Base-by-base conservation (phyloP, 2,113 vertebrate species). In the Myanophis thanlyinensis region DNA sequence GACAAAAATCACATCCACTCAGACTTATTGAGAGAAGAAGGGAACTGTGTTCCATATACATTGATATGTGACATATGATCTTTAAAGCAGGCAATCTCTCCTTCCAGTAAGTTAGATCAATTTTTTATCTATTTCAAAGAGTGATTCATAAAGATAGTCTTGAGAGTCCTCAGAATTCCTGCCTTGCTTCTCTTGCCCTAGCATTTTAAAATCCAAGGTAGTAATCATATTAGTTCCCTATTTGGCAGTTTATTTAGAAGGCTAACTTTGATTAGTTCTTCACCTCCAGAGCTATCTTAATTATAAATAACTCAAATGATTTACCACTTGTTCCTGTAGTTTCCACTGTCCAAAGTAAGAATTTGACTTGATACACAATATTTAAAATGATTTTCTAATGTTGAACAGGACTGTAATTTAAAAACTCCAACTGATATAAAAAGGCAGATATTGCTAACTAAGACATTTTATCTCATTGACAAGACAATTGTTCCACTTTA, bases 1-100 rank as follows among this genome's bases (percentile, higher is more conserved):
- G 91, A 25, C 91, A 92, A 67, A 88, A 59, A 52, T 88, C 56
- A 86, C 48, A 52, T 51, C 35, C 91, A 67, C 20, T 92, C n/a
- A 30, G 91, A 59, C 85, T 35, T 67, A 52, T 52, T 73, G 67
- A 40, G n/a, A 88, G 85, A 87, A 20, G 47, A 48, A 56, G 51
- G 46, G 20, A 23, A 51, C 30, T 88, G 48, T 73, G 4, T 92
- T 92, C 86, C 49, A 44, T 67, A 88, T 88, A 88, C 49, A 73
- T 30, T 30, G 13, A 67, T 88, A 73, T 40, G 35, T 92, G 48
- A 52, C 91, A 52, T 88, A 73, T 73, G 85, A 23, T 92, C 35
- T 88, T 67, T 67, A 88, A 67, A 59, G n/a, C 53, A 87, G 18
- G 91, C 53, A 40, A 51, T 35, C 23, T 35, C 22, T 11, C 47